Evolutionary conservation across 2,888 invertebrate genomes (phyloP).

Genomic region (Rhingia campestris): DNA sequence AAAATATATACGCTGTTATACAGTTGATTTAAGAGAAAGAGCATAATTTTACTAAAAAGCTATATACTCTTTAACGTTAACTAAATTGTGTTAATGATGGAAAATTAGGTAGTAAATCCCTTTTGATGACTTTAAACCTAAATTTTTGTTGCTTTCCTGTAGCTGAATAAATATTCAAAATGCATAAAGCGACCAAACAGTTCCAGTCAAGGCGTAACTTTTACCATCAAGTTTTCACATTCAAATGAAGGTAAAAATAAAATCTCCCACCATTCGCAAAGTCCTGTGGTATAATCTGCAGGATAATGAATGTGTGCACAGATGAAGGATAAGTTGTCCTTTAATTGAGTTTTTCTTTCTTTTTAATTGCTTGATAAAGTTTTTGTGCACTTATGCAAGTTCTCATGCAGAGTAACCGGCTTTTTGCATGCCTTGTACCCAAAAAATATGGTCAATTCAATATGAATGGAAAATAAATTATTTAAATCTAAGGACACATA

Average conservation of each 20-base stretch:
- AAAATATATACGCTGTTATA: neutral
- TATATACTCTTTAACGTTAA: constrained; percentile 5
- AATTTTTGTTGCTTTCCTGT: too few species aligned
- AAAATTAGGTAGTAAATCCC: neutral
- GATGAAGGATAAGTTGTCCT: constrained; percentile 3
- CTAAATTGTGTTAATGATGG: constrained; percentile 12
- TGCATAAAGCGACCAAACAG: constrained; percentile 32
- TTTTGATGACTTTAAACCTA: neutral
- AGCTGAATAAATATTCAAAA: constrained; percentile 23
- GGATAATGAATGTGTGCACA: constrained; percentile 25
- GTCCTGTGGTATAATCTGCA: constrained; percentile 28
- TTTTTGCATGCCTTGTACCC: too few species aligned
- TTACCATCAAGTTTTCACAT: constrained; percentile 2
- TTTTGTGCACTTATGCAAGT: too few species aligned
- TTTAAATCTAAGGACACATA: too few species aligned
- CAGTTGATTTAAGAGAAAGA: neutral
- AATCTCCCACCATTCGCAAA: constrained; percentile 16
- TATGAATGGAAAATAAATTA: too few species aligned
- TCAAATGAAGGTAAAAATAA: constrained; percentile 7
- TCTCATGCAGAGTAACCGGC: too few species aligned
- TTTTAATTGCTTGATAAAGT: too few species aligned
- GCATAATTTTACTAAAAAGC: neutral
- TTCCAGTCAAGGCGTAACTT: constrained; percentile 35
- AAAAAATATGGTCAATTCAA: too few species aligned
- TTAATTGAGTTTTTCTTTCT: too few species aligned